Conservation (phyloP, 2,888 invertebrate genomes). For the Temnothorax rugatulus region DNA sequence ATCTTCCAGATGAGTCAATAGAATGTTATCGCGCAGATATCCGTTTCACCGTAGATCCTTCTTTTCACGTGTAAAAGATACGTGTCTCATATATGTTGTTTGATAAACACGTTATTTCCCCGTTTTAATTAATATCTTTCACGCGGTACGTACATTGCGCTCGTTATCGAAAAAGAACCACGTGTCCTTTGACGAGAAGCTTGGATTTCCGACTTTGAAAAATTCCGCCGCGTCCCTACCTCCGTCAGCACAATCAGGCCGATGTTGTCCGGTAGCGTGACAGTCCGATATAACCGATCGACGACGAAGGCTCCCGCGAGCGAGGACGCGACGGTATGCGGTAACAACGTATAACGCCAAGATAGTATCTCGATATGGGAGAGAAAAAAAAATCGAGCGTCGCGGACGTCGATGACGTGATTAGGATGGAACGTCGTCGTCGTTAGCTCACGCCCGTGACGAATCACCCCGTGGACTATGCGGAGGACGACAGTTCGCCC, state of each 20-base stretch:
- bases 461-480: slow-evolving; percentile 68
- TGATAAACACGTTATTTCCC: not conserved
- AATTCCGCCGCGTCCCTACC: not conserved
- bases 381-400: slow-evolving; percentile 70
- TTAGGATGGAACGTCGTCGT: slow-evolving; percentile 71
- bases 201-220: not conserved
- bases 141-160: too few species aligned
- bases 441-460: slow-evolving; percentile 72
- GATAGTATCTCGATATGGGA: slow-evolving; percentile 59
- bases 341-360: slow-evolving; percentile 61
- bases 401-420: slow-evolving; percentile 74
- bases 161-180: not conserved
- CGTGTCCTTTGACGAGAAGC: not conserved
- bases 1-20: not conserved
- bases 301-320: slow-evolving; percentile 51
- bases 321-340: slow-evolving; percentile 62
- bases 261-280: not conserved
- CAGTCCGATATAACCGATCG: slow-evolving; percentile 15
- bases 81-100: not conserved
- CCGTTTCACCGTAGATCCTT: not conserved
- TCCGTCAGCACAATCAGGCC: slow-evolving; percentile 5
- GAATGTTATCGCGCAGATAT: slow-evolving; percentile 20
- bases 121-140: not conserved
- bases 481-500: slow-evolving; percentile 59
- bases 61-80: not conserved